Percentiles rank a stretch among this genome's conserved stretches.
Evolutionary conservation across 1,140 invertebrate species (phyloP).

Genomic region (Anthonomus grandis): DNA sequence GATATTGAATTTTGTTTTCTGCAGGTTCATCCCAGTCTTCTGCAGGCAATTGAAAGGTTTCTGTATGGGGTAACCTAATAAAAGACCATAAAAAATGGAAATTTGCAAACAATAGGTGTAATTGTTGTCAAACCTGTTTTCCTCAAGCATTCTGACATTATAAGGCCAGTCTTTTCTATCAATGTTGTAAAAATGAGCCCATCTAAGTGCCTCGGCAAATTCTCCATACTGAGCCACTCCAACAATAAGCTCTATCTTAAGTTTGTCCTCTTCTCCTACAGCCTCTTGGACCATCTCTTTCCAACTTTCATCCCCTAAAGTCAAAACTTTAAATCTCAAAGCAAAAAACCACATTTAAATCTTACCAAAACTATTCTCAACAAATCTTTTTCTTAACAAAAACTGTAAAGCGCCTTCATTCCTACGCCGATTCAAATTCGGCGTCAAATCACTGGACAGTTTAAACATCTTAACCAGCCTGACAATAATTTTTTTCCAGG

Average conservation of each 20-base stretch:
- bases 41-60: neutral
- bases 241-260: slow-evolving; percentile 56
- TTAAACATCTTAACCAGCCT: slow-evolving; percentile 61
- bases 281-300: slow-evolving; percentile 67
- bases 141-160: slow-evolving; percentile 50
- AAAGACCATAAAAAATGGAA: neutral
- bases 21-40: slow-evolving; percentile 34
- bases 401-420: slow-evolving; percentile 64
- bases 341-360: slow-evolving; percentile 43
- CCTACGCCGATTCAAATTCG: slow-evolving; percentile 61
- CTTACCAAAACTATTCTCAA: slow-evolving; percentile 57
- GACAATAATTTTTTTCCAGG: slow-evolving; percentile 60
- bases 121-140: slow-evolving; percentile 29
- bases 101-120: neutral
- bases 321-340: slow-evolving; percentile 12
- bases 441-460: slow-evolving; percentile 57
- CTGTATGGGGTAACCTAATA: slow-evolving; percentile 14
- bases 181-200: slow-evolving; percentile 59
- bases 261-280: slow-evolving; percentile 52
- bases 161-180: slow-evolving; percentile 56
- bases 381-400: slow-evolving; percentile 62
- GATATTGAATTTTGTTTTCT: slow-evolving; percentile 43
- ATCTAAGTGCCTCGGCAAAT: slow-evolving; percentile 58
- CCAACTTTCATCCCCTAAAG: slow-evolving; percentile 58
- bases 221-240: slow-evolving; percentile 54